Evolutionary conservation across 2,888 invertebrate species (phyloP).

Genomic region (Epistrophella euchroma): DNA sequence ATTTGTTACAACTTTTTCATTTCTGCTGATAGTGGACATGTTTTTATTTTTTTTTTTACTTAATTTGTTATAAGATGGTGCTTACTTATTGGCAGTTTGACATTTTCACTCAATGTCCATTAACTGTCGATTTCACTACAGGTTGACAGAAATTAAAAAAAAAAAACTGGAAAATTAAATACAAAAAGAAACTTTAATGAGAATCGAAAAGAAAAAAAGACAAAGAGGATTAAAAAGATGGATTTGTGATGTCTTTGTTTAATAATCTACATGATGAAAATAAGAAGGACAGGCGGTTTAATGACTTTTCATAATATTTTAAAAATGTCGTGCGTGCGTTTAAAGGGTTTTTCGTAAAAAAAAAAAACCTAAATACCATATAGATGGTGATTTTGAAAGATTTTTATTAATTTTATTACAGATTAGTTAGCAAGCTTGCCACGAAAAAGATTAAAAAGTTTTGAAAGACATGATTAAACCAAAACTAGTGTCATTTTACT

Average conservation of each 20-base stretch:
- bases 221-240: conserved; percentile 15
- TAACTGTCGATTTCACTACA: conserved; percentile 48
- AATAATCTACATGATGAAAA: neutral
- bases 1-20: conserved; percentile 17
- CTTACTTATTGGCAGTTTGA: conserved; percentile 62
- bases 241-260: conserved; percentile 30
- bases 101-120: conserved; percentile 66
- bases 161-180: neutral
- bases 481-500: too few species aligned
- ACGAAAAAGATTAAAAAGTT: too few species aligned
- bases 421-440: too few species aligned
- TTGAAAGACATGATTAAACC: too few species aligned
- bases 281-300: neutral
- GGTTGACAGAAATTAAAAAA: conserved; percentile 27
- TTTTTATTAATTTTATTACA: too few species aligned
- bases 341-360: too few species aligned
- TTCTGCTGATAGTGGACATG: conserved; percentile 29
- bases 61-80: conserved; percentile 1
- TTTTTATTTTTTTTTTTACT: conserved; percentile 17
- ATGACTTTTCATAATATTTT: neutral
- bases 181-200: conserved; percentile 15
- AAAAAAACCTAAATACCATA: too few species aligned
- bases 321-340: too few species aligned
- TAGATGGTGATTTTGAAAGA: too few species aligned
- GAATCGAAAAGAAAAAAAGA: neutral